Evolutionary conservation across 2,113 vertebrate genomes (phyloP).

Genomic region (Ivindomyrus marchei): DNA sequence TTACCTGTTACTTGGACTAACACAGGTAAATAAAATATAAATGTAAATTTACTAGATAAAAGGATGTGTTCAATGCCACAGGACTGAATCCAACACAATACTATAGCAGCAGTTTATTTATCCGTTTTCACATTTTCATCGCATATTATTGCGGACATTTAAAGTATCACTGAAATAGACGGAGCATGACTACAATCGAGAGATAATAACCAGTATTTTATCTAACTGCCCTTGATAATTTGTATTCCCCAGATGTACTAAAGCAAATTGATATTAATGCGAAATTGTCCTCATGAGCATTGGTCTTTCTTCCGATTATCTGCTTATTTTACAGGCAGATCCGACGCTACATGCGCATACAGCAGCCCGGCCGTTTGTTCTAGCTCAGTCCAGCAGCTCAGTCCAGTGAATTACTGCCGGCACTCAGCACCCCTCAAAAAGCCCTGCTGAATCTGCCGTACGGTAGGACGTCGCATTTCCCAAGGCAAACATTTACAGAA

Average conservation of each 20-base stretch:
- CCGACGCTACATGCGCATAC: no score
- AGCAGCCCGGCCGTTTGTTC: background rate
- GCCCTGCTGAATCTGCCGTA: no score
- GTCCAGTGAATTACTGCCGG: background rate
- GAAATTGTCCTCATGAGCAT: background rate
- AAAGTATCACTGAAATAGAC: background rate
- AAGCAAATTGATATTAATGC: background rate
- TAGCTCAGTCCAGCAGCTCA: background rate
- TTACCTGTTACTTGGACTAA: background rate
- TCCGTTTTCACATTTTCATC: background rate
- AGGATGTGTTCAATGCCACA: background rate
- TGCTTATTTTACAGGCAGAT: background rate
- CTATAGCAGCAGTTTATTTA: background rate
- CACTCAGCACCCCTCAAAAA: background rate
- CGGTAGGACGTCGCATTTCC: background rate
- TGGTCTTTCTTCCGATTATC: background rate
- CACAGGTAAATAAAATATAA: slow-evolving; percentile 5
- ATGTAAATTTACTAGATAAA: background rate
- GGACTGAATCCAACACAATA: background rate
- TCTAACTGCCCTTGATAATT: background rate
- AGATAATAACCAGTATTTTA: background rate
- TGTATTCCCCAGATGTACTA: background rate
- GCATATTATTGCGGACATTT: background rate
- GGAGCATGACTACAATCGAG: background rate
- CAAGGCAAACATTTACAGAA: background rate